Evolutionary conservation across 2,888 invertebrate species (phyloP).

Genomic region (Lagria hirta): DNA sequence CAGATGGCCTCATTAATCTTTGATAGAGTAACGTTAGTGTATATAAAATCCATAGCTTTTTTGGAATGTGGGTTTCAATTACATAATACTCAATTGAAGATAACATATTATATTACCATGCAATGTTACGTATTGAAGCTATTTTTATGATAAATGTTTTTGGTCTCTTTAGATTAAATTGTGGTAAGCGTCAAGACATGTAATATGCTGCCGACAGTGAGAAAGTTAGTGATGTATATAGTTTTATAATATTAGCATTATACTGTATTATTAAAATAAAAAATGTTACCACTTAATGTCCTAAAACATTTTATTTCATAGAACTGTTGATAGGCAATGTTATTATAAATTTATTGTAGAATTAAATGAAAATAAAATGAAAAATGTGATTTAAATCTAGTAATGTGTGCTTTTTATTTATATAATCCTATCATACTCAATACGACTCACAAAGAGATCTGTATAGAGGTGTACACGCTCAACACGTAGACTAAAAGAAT

Average conservation of each 20-base stretch:
- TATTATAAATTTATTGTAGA: slow-evolving; percentile 46
- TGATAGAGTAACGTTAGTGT: slow-evolving; percentile 23
- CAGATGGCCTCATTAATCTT: slow-evolving; percentile 32
- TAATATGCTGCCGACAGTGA: slow-evolving; percentile 31
- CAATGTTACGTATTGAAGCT: slow-evolving; percentile 39
- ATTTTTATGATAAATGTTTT: slow-evolving; percentile 41
- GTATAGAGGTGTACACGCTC: too few relatives aligned
- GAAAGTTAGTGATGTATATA: slow-evolving; percentile 47
- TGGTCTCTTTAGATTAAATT: slow-evolving; percentile 33
- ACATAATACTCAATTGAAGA: slow-evolving; percentile 33
- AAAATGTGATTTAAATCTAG: slow-evolving; percentile 28
- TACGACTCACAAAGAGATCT: too few relatives aligned
- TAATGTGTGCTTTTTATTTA: slow-evolving; percentile 13
- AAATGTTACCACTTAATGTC: slow-evolving; percentile 28
- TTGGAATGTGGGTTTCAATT: slow-evolving; percentile 26
- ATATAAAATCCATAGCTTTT: slow-evolving; percentile 25
- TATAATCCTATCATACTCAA: background rate
- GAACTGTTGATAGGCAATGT: slow-evolving; percentile 48
- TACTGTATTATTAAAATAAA: slow-evolving; percentile 35
- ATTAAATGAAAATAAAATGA: slow-evolving; percentile 38
- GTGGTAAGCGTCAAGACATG: slow-evolving; percentile 33
- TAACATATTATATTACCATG: slow-evolving; percentile 29
- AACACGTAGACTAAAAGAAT: too few relatives aligned
- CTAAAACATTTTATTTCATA: slow-evolving; percentile 41
- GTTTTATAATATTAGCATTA: slow-evolving; percentile 48